Percentiles rank a stretch among this genome's conserved stretches.
phyloP scores from a whole-genome alignment of 2,113 vertebrate genomes.

The Eurypyga helias region DNA sequence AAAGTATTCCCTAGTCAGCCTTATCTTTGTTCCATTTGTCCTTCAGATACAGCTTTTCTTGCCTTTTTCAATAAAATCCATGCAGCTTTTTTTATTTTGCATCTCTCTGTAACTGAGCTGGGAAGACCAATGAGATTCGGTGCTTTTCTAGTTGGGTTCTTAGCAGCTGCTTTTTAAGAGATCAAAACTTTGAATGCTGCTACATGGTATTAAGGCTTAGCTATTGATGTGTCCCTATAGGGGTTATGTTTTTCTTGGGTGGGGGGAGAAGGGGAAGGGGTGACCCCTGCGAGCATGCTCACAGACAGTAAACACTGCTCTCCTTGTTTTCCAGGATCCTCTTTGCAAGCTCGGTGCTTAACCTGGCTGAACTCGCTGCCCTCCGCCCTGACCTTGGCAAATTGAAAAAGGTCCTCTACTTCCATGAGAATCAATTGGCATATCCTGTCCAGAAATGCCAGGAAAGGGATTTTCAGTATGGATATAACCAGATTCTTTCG shows the following conservation, averaged over 20 bases:
- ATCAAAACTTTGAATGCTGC: slow-evolving; percentile 82
- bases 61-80: slow-evolving; percentile 80
- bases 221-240: slow-evolving; percentile 85
- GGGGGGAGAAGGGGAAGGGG: slow-evolving; percentile 71
- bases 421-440: slow-evolving; percentile 95
- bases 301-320: slow-evolving; percentile 75
- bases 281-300: slow-evolving; percentile 72
- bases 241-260: slow-evolving; percentile 78
- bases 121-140: slow-evolving; percentile 80
- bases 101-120: slow-evolving; percentile 74
- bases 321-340: slow-evolving; percentile 88
- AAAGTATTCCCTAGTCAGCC: slow-evolving; percentile 80
- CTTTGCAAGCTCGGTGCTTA: slow-evolving; percentile 93
- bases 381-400: slow-evolving; percentile 90
- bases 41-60: slow-evolving; percentile 80
- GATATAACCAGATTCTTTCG: slow-evolving; percentile 93
- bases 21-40: slow-evolving; percentile 83
- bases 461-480: slow-evolving; percentile 95
- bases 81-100: slow-evolving; percentile 69
- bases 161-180: slow-evolving; percentile 83
- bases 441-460: slow-evolving; percentile 93
- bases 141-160: slow-evolving; percentile 80
- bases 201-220: slow-evolving; percentile 78
- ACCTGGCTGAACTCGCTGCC: slow-evolving; percentile 89
- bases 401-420: slow-evolving; percentile 93